Evolutionary conservation across 2,797 vertebrate genomes (phyloP), one percentile per base, ranked within the genome.

Genomic region (Fistularia commersonii): DNA sequence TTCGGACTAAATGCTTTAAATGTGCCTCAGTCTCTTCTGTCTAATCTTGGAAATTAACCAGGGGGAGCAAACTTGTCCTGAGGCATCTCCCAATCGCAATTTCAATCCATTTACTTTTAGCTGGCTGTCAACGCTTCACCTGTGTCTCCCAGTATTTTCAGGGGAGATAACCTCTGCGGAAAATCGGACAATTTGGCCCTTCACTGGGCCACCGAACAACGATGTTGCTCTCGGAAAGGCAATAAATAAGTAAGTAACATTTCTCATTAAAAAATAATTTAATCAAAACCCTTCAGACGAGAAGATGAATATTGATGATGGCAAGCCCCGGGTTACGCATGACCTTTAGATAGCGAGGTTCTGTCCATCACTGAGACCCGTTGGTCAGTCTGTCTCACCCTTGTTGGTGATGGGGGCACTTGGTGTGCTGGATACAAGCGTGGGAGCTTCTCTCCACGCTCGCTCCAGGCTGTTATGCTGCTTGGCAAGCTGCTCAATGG

Each of bases 381-480:
- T 33, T 44, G 23, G 43, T 40, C 43, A 61, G 43, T 49, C 37
- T 8, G 13, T 38, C 90, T 89, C 77, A 97, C 96, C 94, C 74
- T 93, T 91, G 56, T 87, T 62, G n/a, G 82, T 66, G 83, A 81
- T 86, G 54, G 88, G 50, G 51, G 57, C 71, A 57, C 86, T 85
- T 47, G 89, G 59, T 34, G 82, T 54, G 80, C 76, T 86, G 23
- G 91, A 53, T 5, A 87, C 49, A 32, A 91, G 91, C 11, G 92
- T 77, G 0, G 96, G 93, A 0, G 91, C 91, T 13, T 93, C 91
- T 6, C 93, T 92, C 89, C 96, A 98, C 87, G 97, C 97, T 7
- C 94, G 86, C 80, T 99, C 97, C 74, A 99, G 90, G 87, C 93
- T 97, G 89, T 99, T 99, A 88, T 99, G 96, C 82, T 99, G 96